Base-by-base conservation (phyloP, 2,113 vertebrate genomes). In the Anoura caudifer region DNA sequence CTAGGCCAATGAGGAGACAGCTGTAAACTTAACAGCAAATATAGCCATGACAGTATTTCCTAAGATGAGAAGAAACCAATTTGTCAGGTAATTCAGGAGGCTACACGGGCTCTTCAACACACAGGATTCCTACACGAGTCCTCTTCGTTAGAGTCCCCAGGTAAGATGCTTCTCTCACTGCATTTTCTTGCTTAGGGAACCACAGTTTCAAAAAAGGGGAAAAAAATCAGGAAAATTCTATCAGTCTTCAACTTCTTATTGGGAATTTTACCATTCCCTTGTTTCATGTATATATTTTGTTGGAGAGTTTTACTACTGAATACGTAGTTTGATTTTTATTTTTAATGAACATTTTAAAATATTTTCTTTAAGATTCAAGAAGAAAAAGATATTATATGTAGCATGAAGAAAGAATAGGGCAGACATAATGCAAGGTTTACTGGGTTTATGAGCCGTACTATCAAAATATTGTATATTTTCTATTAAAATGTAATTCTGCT, bases 121-220 rank as follows among this genome's bases (percentile, higher is more conserved):
- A 63, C 61, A 52, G 80, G 16, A 80, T 8, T 3, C 7, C 7
- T 20, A 67, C 4, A 11, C n/a, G 67, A 75, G 19, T 47, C 0
- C 7, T 63, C 65, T n/a, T 54, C 67, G 47, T 17, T 56, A 19
- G 43, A 63, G 20, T 41, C 6, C 38, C 20, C 16, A 43, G 15
- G 36, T 69, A 90, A 91, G 4, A 72, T 65, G 3, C 3, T 90
- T 67, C 3, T 75, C 20, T 96, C 5, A 12, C 28, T 85, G 6
- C 15, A 17, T 96, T 70, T 56, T 31, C 50, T 90, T 56, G n/a
- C 54, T 76, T 69, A 17, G 13, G 16, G 26, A 22, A 61, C 14
- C n/a, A 14, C 22, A 26, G 5, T 52, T 82, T 36, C 3, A 61
- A 84, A 80, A 91, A 24, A 0, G 0, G 0, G n/a, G 9, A 59